These are phyloP conservation scores for Agrotis ipsilon DNA, from an alignment of 2,888 invertebrate genomes.

Conservation along the genomic window DNA sequence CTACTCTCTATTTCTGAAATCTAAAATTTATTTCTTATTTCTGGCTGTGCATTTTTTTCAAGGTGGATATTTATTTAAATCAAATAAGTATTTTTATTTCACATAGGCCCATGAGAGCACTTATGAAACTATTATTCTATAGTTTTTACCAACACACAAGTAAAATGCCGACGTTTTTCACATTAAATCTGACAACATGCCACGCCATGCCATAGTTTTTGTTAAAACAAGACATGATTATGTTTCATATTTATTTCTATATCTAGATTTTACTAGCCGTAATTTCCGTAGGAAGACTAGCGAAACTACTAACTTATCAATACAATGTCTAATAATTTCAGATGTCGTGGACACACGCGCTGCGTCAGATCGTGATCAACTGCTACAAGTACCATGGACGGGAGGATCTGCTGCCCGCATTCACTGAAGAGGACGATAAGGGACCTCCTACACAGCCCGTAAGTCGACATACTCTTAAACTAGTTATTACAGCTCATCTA, in stretches of 20 bases:
- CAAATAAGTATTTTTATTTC: no score
- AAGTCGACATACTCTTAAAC: constrained; percentile 66
- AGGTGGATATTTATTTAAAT: no score
- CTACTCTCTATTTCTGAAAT: no score
- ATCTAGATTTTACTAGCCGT: neutral
- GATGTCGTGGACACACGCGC: constrained; percentile 99
- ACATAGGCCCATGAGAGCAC: no score
- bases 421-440: constrained; percentile 97
- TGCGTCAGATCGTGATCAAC: constrained; percentile 98
- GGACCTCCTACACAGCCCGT: constrained; percentile 87
- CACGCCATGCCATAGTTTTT: neutral
- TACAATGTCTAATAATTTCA: constrained; percentile 75
- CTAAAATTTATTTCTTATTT: no score
- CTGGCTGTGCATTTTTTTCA: no score
- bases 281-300: neutral
- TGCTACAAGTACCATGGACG: constrained; percentile 99
- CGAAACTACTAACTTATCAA: neutral
- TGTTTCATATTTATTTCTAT: neutral
- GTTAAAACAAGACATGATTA: neutral
- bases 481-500: neutral
- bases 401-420: constrained; percentile 98
- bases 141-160: neutral
- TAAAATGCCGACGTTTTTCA: neutral
- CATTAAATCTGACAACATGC: constrained; percentile 5
- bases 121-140: no score